Evolutionary conservation across 2,113 vertebrate genomes (phyloP).

Genomic region (Tichodroma muraria): DNA sequence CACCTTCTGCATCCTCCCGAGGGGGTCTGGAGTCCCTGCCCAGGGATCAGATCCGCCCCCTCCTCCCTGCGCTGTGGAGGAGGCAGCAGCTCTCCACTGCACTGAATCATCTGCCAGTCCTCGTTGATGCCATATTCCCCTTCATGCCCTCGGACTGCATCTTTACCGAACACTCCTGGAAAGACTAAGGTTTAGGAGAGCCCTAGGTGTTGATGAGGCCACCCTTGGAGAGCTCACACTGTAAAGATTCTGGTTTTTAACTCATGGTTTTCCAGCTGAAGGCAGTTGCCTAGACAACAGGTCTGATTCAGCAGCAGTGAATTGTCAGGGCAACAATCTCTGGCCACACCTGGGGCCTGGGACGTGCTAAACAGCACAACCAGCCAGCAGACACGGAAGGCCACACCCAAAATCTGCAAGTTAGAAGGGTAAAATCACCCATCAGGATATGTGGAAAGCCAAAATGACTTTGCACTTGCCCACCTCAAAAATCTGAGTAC

Average conservation of each 20-base stretch:
- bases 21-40: accelerated
- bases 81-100: background rate
- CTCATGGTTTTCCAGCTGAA: background rate
- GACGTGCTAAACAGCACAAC: background rate
- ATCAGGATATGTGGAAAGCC: background rate
- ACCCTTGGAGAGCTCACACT: background rate
- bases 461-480: background rate
- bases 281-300: conserved; percentile 49
- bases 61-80: background rate
- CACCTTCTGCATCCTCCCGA: background rate
- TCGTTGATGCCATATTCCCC: background rate
- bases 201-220: background rate
- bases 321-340: background rate
- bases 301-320: conserved; percentile 1
- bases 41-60: too few species aligned
- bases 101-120: background rate
- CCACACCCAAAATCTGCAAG: background rate
- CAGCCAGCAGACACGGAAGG: background rate
- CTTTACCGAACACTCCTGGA: background rate
- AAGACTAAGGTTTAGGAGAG: background rate
- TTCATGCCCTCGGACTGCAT: background rate
- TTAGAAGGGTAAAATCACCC: background rate
- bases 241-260: background rate
- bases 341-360: background rate
- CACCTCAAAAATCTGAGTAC: background rate